Evolutionary conservation across 2,113 vertebrate species (phyloP).

Genomic region (Nansenia antarctica): DNA sequence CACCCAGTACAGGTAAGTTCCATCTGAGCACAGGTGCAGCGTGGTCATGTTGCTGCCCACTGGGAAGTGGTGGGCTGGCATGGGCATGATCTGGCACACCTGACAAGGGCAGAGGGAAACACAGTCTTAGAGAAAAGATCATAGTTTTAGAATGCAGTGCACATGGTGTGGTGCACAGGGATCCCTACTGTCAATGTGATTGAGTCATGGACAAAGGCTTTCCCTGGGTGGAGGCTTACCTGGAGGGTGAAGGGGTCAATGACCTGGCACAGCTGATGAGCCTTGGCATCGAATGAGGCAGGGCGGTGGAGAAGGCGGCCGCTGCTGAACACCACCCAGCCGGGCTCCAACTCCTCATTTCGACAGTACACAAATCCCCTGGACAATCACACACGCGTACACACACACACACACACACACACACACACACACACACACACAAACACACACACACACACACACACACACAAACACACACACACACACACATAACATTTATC

Average conservation of each 20-base stretch:
- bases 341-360: conserved; percentile 93
- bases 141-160: background rate
- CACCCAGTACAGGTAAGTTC: conserved; percentile 96
- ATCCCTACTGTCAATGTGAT: background rate
- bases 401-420: conserved; percentile 16
- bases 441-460: background rate
- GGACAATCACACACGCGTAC: conserved; percentile 36
- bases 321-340: conserved; percentile 90
- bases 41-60: conserved; percentile 95
- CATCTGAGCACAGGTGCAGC: conserved; percentile 95
- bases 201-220: background rate
- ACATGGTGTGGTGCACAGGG: too few relatives aligned
- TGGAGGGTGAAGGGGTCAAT: conserved; percentile 95
- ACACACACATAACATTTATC: conserved; percentile 11
- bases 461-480: conserved; percentile 8
- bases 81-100: conserved; percentile 91
- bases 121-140: background rate
- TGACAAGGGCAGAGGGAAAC: conserved; percentile 48
- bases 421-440: background rate
- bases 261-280: conserved; percentile 96
- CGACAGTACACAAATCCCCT: conserved; percentile 97
- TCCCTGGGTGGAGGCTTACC: conserved; percentile 70
- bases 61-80: conserved; percentile 93
- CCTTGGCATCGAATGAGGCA: conserved; percentile 93
- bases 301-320: conserved; percentile 89